Conservation (phyloP, 2,113 vertebrate genomes). For the Phaethornis superciliosus region DNA sequence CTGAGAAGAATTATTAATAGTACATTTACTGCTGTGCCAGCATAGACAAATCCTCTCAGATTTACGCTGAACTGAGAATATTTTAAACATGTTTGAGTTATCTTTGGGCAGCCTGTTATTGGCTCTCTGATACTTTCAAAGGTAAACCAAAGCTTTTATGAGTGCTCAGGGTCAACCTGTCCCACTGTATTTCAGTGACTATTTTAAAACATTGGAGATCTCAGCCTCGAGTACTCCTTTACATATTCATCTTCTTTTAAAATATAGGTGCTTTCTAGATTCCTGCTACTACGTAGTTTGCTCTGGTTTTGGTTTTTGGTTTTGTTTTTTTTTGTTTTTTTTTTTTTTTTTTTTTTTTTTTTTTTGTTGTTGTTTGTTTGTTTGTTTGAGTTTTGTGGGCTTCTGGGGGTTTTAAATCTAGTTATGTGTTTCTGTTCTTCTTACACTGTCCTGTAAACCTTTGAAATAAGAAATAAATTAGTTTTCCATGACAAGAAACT, state of each 20-base stretch:
- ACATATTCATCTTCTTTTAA: not conserved
- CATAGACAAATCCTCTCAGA: not conserved
- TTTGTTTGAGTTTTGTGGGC: not conserved
- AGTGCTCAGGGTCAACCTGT: not conserved
- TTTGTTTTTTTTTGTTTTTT: too few relatives aligned
- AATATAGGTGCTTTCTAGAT: not conserved
- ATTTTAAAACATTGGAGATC: not conserved
- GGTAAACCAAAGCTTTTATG: constrained; percentile 30
- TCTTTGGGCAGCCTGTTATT: not conserved
- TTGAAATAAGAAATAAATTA: not conserved
- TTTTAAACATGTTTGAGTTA: constrained; percentile 30
- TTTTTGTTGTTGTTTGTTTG: too few relatives aligned
- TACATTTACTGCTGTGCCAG: not conserved
- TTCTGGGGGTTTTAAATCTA: not conserved
- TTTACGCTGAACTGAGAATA: not conserved
- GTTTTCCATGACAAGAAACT: not conserved
- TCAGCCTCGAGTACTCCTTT: not conserved
- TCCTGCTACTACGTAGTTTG: not conserved
- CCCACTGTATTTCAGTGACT: not conserved
- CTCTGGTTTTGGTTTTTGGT: too few relatives aligned
- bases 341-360: too few relatives aligned
- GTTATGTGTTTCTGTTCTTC: not conserved
- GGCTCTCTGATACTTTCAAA: not conserved
- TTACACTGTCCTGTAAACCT: not conserved
- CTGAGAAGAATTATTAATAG: constrained; percentile 15